Percentiles rank a stretch among this genome's conserved stretches.
phyloP scores from a whole-genome alignment of 2,888 invertebrate species.

The Caenorhabditis sulstoni region DNA sequence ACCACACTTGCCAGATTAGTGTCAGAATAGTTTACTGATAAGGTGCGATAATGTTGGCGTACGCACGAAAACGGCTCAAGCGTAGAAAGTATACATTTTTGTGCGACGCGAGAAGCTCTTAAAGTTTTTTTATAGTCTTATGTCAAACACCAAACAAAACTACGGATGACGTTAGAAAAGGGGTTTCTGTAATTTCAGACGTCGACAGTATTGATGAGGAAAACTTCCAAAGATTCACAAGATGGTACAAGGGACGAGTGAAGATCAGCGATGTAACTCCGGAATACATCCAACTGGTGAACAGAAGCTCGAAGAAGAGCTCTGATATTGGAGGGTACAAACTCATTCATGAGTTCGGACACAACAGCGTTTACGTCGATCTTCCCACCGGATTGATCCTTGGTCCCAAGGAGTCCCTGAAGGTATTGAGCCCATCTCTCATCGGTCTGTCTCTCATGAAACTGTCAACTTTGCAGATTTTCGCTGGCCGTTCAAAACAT shows the following conservation, averaged over 20 bases:
- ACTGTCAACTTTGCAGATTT: no score
- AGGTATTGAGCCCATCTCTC: slow-evolving; percentile 13
- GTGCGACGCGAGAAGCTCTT: slow-evolving; percentile 1
- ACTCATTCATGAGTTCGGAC: slow-evolving; percentile 49
- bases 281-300: slow-evolving; percentile 44
- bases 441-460: no score
- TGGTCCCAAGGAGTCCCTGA: slow-evolving; percentile 56
- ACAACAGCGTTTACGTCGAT: slow-evolving; percentile 48
- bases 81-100: background rate
- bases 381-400: slow-evolving; percentile 52
- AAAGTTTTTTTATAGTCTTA: slow-evolving; percentile 16
- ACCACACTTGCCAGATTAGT: slow-evolving; percentile 39
- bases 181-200: slow-evolving; percentile 23
- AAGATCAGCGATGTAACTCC: slow-evolving; percentile 59
- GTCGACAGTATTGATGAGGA: slow-evolving; percentile 48
- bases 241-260: slow-evolving; percentile 61
- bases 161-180: slow-evolving; percentile 6
- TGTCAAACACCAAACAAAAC: no score
- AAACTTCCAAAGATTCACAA: slow-evolving; percentile 57
- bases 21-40: slow-evolving; percentile 24
- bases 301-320: slow-evolving; percentile 50
- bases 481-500: slow-evolving; percentile 30
- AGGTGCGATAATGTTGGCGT: background rate
- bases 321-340: slow-evolving; percentile 44
- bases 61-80: slow-evolving; percentile 11